Evolutionary conservation across 2,113 vertebrate species (phyloP).

Genomic region (Carollia perspicillata): DNA sequence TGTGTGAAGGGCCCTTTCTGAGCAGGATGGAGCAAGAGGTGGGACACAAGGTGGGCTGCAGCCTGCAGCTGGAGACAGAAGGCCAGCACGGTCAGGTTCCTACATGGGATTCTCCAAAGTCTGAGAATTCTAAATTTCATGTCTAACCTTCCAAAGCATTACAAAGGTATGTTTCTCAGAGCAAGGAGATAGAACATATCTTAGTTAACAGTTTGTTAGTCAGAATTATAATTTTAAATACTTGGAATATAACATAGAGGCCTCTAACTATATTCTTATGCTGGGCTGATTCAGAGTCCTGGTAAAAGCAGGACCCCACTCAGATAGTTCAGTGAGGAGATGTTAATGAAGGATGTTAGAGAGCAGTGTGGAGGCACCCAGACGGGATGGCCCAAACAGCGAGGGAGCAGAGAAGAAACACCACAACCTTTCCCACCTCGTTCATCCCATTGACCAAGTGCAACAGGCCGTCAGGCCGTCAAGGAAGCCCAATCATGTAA

Average conservation of each 20-base stretch:
- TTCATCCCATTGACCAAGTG: not conserved
- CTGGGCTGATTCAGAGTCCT: not conserved
- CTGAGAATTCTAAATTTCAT: not conserved
- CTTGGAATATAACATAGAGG: not conserved
- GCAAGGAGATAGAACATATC: not conserved
- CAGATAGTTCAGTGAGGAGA: not conserved
- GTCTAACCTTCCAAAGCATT: not conserved
- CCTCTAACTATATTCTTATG: not conserved
- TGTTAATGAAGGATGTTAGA: no score
- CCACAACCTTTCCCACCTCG: not conserved
- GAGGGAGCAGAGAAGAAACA: not conserved
- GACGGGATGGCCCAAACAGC: not conserved
- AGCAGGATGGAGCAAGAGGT: not conserved
- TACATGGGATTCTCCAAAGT: not conserved
- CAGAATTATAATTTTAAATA: not conserved
- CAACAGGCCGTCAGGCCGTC: not conserved
- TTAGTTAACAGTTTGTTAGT: not conserved
- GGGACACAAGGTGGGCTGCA: not conserved
- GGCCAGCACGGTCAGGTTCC: not conserved
- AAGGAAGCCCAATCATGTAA: not conserved
- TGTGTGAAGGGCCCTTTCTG: not conserved
- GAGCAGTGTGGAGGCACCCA: not conserved
- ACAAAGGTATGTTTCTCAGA: not conserved
- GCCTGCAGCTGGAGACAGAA: not conserved
- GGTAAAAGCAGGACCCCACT: not conserved